phyloP scores from a whole-genome alignment of 2,113 vertebrate genomes.

The Cephalophus harveyi region DNA sequence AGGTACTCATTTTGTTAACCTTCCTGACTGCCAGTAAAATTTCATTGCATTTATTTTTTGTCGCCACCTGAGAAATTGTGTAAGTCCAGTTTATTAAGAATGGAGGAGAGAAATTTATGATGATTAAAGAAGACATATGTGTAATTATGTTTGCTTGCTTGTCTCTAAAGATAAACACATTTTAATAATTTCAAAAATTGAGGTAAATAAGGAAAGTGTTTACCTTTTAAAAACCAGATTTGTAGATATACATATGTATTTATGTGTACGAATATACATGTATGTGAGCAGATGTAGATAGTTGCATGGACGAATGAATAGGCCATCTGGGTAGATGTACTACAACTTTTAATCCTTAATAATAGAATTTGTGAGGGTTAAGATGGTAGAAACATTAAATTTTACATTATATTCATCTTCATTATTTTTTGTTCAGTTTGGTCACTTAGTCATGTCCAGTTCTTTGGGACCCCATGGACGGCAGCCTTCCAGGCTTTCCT shows the following conservation, averaged over 20 bases:
- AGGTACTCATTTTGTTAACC: not conserved
- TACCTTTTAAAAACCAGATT: not conserved
- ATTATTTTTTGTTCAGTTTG: not conserved
- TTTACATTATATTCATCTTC: not conserved
- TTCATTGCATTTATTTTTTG: not conserved
- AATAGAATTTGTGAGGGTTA: not conserved
- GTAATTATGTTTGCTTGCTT: not conserved
- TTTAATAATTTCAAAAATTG: not conserved
- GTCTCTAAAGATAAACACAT: not conserved
- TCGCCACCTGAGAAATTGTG: not conserved
- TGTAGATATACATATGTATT: not conserved
- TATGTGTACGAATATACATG: not conserved
- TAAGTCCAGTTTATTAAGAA: not conserved
- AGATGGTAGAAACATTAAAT: not conserved
- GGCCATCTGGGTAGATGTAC: not conserved
- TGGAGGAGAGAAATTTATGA: not conserved
- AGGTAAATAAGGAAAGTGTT: not conserved
- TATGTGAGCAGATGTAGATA: not conserved
- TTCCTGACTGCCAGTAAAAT: not conserved
- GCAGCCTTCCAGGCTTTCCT: not conserved
- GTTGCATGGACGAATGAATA: not conserved
- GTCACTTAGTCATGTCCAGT: accelerated
- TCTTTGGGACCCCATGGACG: not conserved
- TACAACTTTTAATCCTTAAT: not conserved
- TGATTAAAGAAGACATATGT: not conserved